These are phyloP conservation scores for Ophion ventricosus DNA, from an alignment of 2,888 invertebrate genomes.

Conservation along the genomic window DNA sequence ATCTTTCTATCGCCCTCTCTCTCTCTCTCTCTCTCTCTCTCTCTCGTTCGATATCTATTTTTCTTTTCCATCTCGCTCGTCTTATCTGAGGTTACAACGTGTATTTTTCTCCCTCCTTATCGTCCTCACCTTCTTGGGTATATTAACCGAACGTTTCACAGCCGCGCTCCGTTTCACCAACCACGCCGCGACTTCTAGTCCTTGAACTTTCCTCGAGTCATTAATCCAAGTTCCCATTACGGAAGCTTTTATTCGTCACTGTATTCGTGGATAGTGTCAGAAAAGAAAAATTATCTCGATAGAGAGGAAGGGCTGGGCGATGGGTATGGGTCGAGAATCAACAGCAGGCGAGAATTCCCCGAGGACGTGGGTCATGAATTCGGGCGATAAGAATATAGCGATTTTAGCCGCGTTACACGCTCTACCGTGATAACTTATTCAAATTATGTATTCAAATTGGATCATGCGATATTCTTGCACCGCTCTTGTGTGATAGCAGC, in stretches of 20 bases:
- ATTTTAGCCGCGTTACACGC: conserved; percentile 12
- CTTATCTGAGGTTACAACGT: conserved; percentile 34
- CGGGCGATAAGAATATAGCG: conserved; percentile 31
- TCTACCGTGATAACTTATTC: conserved; percentile 65
- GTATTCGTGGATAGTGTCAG: conserved; percentile 24
- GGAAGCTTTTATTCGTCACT: conserved; percentile 34
- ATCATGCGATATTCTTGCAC: conserved; percentile 64
- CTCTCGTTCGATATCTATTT: neutral
- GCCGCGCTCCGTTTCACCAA: conserved; percentile 25
- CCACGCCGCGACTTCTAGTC: conserved; percentile 40
- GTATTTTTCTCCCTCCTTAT: conserved; percentile 16
- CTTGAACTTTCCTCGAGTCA: conserved; percentile 71
- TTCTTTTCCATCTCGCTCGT: conserved; percentile 23
- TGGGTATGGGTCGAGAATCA: neutral
- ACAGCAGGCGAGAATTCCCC: conserved; percentile 19
- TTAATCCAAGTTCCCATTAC: conserved; percentile 66
- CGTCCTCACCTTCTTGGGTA: conserved; percentile 28
- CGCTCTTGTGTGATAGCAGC: conserved; percentile 5
- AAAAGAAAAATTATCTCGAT: conserved; percentile 33
- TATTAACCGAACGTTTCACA: conserved; percentile 28
- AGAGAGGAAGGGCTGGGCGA: conserved; percentile 12
- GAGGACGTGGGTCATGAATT: conserved; percentile 29
- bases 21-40: conserved; percentile 49
- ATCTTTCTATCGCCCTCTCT: conserved; percentile 11
- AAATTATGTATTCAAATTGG: conserved; percentile 69